These are phyloP conservation scores for Germaria angustata DNA, from an alignment of 2,888 invertebrate species.

Conservation along the genomic window DNA sequence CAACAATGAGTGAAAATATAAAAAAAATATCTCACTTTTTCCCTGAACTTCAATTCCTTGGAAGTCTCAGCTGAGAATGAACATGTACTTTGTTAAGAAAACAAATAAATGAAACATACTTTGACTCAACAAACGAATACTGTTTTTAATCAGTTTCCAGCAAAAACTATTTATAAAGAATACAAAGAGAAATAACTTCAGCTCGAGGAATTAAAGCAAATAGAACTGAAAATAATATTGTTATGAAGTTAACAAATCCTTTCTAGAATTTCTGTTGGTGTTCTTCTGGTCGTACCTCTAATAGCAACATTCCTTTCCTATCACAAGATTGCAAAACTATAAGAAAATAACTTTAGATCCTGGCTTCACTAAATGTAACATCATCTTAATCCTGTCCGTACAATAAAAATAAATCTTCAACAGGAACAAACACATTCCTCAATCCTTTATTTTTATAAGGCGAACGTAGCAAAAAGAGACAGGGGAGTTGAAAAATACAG, in stretches of 20 bases:
- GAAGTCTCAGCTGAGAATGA: background rate
- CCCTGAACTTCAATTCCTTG: background rate
- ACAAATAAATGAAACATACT: background rate
- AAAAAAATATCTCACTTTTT: too few species aligned
- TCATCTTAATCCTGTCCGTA: background rate
- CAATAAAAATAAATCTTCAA: conserved; percentile 34
- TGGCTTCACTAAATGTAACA: background rate
- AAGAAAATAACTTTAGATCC: conserved; percentile 14
- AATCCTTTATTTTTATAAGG: background rate
- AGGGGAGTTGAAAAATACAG: background rate
- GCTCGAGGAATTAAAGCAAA: background rate
- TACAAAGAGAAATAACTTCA: conserved; percentile 8
- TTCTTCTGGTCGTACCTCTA: background rate
- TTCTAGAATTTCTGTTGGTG: background rate
- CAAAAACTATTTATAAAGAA: background rate
- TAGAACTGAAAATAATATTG: conserved; percentile 22
- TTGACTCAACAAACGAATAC: conserved; percentile 17
- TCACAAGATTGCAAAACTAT: conserved; percentile 1
- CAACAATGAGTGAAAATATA: too few species aligned
- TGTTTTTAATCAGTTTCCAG: conserved; percentile 1
- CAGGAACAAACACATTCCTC: conserved; percentile 24
- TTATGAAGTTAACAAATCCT: conserved; percentile 21
- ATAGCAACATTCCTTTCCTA: background rate
- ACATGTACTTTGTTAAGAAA: background rate
- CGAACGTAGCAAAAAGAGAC: background rate